Base-by-base conservation (phyloP, 2,888 invertebrate species). In the Imbricaverruca yamaguchii region DNA sequence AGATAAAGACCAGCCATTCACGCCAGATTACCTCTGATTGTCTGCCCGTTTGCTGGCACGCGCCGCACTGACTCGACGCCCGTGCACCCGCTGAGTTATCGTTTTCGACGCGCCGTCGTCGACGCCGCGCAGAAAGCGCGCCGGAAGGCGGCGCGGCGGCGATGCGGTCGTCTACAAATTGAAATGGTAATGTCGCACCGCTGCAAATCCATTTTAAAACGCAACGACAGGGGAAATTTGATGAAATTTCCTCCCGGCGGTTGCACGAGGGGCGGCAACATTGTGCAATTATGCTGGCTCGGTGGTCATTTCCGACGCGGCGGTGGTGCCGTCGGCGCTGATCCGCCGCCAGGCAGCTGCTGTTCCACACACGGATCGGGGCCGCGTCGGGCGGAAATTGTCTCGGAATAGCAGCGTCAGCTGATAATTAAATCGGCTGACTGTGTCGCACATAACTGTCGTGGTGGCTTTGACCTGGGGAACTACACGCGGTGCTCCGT, bases 1-100 rank as follows among this genome's bases (percentile, higher is more conserved):
- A 74, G 74, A 74, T 74, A 74, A 74, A 74, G 74, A 55, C 21
- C 74, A n/a, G 55, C 74, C 74, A 74, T 74, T 74, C 74, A 74
- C 74, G 74, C 53, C 74, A 53, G 74, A 74, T 74, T 74, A 74
- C 55, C 74, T 74, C 55, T 11, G 74, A 74, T 55, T 74, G 74
- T 74, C 53, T 53, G 69, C 39, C 25, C 39, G 69, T 18, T 15
- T 13, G 39, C 4, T 15, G 74, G 74, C 74, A 55, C 74, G 74
- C 55, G 74, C 55, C 74, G 11, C 39, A 21, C 65, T 10, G 15
- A 23, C 55, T 7, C 53, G 53, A 21, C 53, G 74, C 74, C 55
- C 53, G 74, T 74, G 74, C 74, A 53, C 21, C 74, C 74, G 74
- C 74, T 65, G 55, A 74, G 74, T 55, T 74, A 74, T 74, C 74